A percentile compares a stretch with the other conserved stretches of the same genome.
Evolutionary conservation across 2,888 invertebrate species (phyloP).

Genomic region (Neoscelio sp.): DNA sequence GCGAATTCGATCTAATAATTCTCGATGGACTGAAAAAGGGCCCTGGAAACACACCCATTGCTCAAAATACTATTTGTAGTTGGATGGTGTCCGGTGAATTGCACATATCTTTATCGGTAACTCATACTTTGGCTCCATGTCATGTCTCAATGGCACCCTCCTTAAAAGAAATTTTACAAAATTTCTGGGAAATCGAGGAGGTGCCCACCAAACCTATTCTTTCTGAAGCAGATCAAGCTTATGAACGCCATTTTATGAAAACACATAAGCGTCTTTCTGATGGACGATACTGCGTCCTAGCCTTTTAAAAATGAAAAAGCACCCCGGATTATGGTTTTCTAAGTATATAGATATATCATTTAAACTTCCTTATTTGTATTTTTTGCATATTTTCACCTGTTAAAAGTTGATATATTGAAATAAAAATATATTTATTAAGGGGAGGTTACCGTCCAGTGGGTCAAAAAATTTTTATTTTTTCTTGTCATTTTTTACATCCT

Average conservation of each 20-base stretch:
- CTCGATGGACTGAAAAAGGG: neutral
- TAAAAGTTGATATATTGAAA: too few species aligned
- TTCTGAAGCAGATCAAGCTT: neutral
- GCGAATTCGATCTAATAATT: neutral
- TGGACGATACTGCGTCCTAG: too few species aligned
- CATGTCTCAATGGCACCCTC: neutral
- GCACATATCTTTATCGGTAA: too few species aligned
- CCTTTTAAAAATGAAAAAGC: too few species aligned
- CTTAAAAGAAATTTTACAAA: neutral
- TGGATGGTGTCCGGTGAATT: neutral
- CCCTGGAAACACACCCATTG: neutral
- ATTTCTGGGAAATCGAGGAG: conserved; percentile 6
- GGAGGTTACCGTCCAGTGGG: too few species aligned
- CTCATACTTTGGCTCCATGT: neutral
- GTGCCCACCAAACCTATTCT: neutral
- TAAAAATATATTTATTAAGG: too few species aligned
- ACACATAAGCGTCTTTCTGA: neutral
- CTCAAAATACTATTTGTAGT: neutral
- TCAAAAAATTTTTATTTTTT: too few species aligned
- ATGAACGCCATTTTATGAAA: neutral
- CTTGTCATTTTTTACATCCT: too few species aligned
- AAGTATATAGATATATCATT: too few species aligned
- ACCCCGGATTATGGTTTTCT: too few species aligned
- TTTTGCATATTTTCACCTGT: too few species aligned
- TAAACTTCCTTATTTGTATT: too few species aligned